These are phyloP conservation scores for Ptychoptera albimana DNA, from an alignment of 2,888 invertebrate genomes.

Conservation along the genomic window DNA sequence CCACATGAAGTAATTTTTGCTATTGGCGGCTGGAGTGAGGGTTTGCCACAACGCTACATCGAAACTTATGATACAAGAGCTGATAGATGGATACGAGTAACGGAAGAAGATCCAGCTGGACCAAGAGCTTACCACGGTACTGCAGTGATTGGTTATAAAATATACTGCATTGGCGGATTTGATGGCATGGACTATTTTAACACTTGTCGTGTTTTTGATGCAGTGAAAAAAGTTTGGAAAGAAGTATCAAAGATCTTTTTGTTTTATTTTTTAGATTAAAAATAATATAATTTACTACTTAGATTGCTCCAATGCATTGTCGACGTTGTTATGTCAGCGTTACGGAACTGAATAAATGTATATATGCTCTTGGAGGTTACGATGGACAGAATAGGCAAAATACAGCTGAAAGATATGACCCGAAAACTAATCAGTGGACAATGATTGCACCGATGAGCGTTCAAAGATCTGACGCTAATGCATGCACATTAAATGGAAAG, in stretches of 20 bases:
- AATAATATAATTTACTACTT: constrained; percentile 6
- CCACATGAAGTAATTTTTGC: constrained; percentile 83
- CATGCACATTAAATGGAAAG: constrained; percentile 64
- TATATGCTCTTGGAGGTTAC: constrained; percentile 81
- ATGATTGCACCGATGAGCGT: constrained; percentile 76
- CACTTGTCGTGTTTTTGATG: constrained; percentile 75
- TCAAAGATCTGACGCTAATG: constrained; percentile 80
- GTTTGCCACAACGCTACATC: constrained; percentile 42
- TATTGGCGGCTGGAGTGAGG: constrained; percentile 61
- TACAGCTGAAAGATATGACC: constrained; percentile 74
- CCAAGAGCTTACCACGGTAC: constrained; percentile 90
- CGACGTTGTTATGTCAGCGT: constrained; percentile 78
- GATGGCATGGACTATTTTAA: constrained; percentile 71
- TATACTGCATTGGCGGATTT: constrained; percentile 85
- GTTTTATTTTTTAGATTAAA: not conserved
- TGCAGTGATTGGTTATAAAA: constrained; percentile 66
- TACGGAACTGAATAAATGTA: constrained; percentile 54
- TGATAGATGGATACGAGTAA: constrained; percentile 61
- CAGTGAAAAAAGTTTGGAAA: constrained; percentile 67
- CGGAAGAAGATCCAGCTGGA: constrained; percentile 63
- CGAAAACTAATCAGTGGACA: constrained; percentile 74
- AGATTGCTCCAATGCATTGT: constrained; percentile 77
- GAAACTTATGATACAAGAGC: constrained; percentile 83
- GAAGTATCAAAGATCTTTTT: constrained; percentile 35
- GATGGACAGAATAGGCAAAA: constrained; percentile 75